Percentiles rank a stretch among this genome's conserved stretches.
Conservation (phyloP, 2,113 vertebrate genomes). For the Phodopus roborovskii region DNA sequence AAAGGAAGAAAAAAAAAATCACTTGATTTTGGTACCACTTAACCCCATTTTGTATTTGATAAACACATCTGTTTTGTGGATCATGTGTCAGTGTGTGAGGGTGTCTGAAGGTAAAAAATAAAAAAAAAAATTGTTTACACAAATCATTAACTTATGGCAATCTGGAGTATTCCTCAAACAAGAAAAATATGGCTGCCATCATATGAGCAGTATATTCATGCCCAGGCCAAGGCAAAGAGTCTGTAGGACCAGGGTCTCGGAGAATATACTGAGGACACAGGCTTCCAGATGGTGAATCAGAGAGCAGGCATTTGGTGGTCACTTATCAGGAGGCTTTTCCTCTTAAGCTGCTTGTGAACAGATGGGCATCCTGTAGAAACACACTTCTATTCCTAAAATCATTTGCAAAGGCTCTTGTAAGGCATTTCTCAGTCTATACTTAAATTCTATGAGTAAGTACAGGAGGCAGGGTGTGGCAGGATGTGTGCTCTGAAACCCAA, state of each 20-base stretch:
- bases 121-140: background rate
- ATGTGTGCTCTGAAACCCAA: background rate
- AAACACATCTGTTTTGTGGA: slow-evolving; percentile 30
- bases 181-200: background rate
- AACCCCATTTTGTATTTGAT: slow-evolving; percentile 45
- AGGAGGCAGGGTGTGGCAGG: background rate
- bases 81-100: slow-evolving; percentile 14
- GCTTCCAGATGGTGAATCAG: background rate
- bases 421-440: background rate
- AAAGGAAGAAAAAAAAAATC: background rate
- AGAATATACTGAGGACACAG: background rate
- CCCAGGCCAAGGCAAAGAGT: background rate
- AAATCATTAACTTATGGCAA: background rate
- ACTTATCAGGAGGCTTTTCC: background rate
- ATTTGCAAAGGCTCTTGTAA: background rate
- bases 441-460: background rate
- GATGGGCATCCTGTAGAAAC: background rate
- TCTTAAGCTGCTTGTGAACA: background rate
- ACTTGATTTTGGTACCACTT: slow-evolving; percentile 48
- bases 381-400: background rate
- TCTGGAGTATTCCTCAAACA: background rate
- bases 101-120: slow-evolving; percentile 3
- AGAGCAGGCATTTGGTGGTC: background rate
- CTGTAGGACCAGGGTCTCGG: background rate
- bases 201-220: background rate